These are phyloP conservation scores for Campylorhamphus procurvoides DNA, from an alignment of 2,113 vertebrate genomes.

Conservation along the genomic window DNA sequence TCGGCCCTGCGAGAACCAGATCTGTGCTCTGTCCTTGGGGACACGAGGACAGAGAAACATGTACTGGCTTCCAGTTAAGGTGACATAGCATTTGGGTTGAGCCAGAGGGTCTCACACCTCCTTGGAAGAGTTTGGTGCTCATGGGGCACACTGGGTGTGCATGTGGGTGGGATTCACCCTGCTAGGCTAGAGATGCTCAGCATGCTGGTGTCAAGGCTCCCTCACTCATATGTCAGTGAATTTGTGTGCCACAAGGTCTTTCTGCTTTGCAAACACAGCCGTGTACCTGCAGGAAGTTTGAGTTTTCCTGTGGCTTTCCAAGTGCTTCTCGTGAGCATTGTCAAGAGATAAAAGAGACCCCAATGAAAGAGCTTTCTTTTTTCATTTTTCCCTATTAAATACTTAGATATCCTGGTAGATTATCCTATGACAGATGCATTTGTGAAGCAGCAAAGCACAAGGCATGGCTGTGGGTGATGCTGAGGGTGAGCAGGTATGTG, in stretches of 20 bases:
- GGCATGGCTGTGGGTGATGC: background rate
- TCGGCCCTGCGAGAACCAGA: fast-evolving
- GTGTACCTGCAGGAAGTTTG: background rate
- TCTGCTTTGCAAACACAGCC: background rate
- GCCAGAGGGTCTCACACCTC: background rate
- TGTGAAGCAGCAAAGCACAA: background rate
- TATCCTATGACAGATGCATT: background rate
- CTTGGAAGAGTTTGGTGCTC: background rate
- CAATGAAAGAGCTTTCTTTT: background rate
- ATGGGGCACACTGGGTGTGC: background rate
- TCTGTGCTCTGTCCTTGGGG: fast-evolving
- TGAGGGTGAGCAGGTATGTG: background rate
- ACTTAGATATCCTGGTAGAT: background rate
- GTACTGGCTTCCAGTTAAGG: background rate
- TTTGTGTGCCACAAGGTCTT: background rate
- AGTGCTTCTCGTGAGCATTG: background rate
- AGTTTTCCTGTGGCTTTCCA: background rate
- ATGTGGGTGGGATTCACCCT: background rate
- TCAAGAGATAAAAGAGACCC: background rate
- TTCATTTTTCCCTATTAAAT: background rate
- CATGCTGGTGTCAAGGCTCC: background rate
- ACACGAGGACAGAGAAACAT: fast-evolving
- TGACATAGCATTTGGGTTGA: background rate
- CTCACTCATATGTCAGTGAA: background rate
- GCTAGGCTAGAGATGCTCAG: background rate